phyloP scores from a whole-genome alignment of 2,888 invertebrate genomes.

The Andricus curvator region DNA sequence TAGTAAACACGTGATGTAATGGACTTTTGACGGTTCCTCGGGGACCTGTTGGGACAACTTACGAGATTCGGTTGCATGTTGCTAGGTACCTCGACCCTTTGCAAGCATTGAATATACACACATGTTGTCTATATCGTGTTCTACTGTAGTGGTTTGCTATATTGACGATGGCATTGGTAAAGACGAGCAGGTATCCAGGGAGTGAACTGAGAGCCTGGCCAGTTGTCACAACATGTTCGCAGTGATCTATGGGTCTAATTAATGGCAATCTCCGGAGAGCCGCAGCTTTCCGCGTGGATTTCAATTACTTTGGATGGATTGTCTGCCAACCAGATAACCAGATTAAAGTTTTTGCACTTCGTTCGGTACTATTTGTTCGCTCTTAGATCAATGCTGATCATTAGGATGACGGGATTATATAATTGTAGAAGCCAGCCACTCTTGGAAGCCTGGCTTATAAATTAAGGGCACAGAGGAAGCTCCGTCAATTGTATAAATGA shows the following conservation, averaged over 20 bases:
- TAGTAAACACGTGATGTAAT: constrained; percentile 24
- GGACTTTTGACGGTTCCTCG: constrained; percentile 48
- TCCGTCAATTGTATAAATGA: not conserved
- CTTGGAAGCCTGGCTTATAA: not conserved
- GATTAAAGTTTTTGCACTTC: constrained; percentile 28
- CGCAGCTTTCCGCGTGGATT: constrained; percentile 49
- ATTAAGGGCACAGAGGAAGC: not conserved
- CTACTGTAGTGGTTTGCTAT: not conserved
- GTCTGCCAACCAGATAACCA: constrained; percentile 14
- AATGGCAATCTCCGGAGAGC: constrained; percentile 49
- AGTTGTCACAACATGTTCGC: constrained; percentile 47
- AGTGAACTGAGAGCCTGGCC: constrained; percentile 29
- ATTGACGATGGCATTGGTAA: constrained; percentile 13
- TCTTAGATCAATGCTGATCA: not conserved
- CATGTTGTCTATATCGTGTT: not conserved
- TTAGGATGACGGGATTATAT: not conserved
- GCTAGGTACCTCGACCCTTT: not conserved
- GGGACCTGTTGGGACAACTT: constrained; percentile 54
- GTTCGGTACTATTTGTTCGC: not conserved
- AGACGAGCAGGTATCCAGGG: constrained; percentile 38
- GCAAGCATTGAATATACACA: constrained; percentile 4
- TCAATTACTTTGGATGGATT: constrained; percentile 46
- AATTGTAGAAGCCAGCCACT: not conserved
- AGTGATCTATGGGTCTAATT: constrained; percentile 53
- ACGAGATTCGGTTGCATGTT: constrained; percentile 47